Evolutionary conservation across 1,140 invertebrate genomes (phyloP).

Genomic region (Panagrolaimus sp.): DNA sequence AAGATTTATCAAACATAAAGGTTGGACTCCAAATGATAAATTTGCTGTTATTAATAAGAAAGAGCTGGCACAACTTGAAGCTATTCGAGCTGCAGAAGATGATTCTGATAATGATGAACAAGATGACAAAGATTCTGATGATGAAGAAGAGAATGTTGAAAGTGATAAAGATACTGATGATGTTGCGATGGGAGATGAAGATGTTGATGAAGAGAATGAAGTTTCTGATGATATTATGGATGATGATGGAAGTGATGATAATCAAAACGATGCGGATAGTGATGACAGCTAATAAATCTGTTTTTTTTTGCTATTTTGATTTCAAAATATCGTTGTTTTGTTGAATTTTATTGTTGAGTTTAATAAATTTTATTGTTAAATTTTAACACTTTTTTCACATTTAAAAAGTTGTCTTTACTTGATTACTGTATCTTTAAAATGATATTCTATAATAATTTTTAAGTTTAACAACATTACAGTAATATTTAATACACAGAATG

Average conservation of each 20-base stretch:
- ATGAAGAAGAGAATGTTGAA: slow-evolving; percentile 2
- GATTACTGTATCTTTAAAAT: background rate
- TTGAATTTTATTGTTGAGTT: background rate
- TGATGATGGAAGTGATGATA: too few relatives aligned
- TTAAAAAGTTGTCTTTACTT: background rate
- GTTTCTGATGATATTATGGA: background rate
- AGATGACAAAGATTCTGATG: too few relatives aligned
- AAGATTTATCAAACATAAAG: background rate
- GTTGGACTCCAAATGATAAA: background rate
- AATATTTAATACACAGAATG: too few relatives aligned
- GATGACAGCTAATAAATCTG: background rate
- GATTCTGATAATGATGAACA: background rate
- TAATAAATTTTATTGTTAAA: too few relatives aligned
- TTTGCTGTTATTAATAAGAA: background rate
- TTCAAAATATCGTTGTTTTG: background rate
- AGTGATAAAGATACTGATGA: too few relatives aligned
- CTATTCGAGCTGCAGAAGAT: background rate
- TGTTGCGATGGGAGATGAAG: too few relatives aligned
- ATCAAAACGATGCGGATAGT: slow-evolving; percentile 8
- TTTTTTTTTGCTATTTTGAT: background rate
- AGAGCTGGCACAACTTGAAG: background rate
- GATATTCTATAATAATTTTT: too few relatives aligned
- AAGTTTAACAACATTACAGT: too few relatives aligned
- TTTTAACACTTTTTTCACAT: too few relatives aligned
- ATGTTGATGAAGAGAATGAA: background rate